These are phyloP conservation scores for Agelastica alni DNA, from an alignment of 2,888 invertebrate genomes.

Conservation along the genomic window DNA sequence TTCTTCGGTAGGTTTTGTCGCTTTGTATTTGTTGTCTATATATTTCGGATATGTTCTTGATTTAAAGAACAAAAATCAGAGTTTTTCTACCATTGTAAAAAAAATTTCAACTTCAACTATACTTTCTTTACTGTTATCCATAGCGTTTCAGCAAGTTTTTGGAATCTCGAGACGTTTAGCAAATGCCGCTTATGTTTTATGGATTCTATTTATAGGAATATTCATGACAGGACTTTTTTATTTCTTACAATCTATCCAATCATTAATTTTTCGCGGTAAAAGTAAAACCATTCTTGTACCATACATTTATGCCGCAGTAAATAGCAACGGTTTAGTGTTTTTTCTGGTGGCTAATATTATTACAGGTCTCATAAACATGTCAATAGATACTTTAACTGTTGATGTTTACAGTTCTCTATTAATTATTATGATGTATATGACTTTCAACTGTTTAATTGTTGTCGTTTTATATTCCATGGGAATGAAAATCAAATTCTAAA, in stretches of 20 bases:
- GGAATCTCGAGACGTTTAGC: slow-evolving; percentile 79
- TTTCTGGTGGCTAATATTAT: slow-evolving; percentile 83
- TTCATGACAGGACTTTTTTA: slow-evolving; percentile 62
- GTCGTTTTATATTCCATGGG: slow-evolving; percentile 56
- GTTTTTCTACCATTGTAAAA: neutral
- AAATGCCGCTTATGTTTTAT: slow-evolving; percentile 80
- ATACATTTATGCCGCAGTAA: slow-evolving; percentile 70
- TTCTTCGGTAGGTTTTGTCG: slow-evolving; percentile 83
- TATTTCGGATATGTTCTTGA: slow-evolving; percentile 64
- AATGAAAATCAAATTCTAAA: slow-evolving; percentile 58
- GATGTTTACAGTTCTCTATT: slow-evolving; percentile 53
- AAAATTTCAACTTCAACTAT: slow-evolving; percentile 18
- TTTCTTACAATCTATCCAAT: slow-evolving; percentile 60
- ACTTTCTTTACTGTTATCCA: slow-evolving; percentile 18
- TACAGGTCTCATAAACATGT: slow-evolving; percentile 82
- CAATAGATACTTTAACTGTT: slow-evolving; percentile 65
- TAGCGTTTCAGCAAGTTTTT: slow-evolving; percentile 58
- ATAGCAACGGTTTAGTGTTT: slow-evolving; percentile 80
- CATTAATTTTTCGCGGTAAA: slow-evolving; percentile 40
- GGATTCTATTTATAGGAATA: slow-evolving; percentile 71
- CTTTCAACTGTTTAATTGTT: slow-evolving; percentile 54
- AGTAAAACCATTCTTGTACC: slow-evolving; percentile 54
- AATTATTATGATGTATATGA: slow-evolving; percentile 66
- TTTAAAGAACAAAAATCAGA: slow-evolving; percentile 43
- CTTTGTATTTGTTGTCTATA: slow-evolving; percentile 78